These are phyloP conservation scores for Phytoseiulus persimilis DNA, from an alignment of 2,888 invertebrate genomes.

Conservation along the genomic window DNA sequence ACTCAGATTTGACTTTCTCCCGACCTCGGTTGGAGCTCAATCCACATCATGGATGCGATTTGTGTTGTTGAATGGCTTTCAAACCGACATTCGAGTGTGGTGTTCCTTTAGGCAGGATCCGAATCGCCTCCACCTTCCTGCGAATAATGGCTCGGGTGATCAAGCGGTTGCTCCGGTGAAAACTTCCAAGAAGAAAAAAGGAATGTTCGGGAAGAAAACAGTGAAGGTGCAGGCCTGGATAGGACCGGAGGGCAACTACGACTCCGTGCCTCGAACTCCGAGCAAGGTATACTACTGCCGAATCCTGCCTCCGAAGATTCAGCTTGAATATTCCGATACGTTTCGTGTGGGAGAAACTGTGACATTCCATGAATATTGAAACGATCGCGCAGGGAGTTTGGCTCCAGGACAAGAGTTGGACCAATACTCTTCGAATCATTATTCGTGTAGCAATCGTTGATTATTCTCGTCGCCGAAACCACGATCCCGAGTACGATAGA, in stretches of 20 bases:
- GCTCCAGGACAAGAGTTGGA: too few species aligned
- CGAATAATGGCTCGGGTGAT: constrained; percentile 17
- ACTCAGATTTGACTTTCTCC: neutral
- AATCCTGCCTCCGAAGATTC: neutral
- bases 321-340: too few species aligned
- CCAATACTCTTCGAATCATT: too few species aligned
- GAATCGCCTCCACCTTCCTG: constrained; percentile 38
- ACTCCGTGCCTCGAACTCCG: neutral
- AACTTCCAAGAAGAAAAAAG: constrained; percentile 15
- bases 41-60: too few species aligned
- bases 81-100: constrained; percentile 5
- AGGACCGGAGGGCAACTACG: constrained; percentile 14
- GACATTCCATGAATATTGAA: too few species aligned
- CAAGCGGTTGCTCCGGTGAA: constrained; percentile 33
- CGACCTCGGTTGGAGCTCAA: too few species aligned
- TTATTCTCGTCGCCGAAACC: too few species aligned
- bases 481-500: too few species aligned
- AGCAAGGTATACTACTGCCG: neutral
- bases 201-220: constrained; percentile 21
- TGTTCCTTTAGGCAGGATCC: constrained; percentile 30
- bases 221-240: constrained; percentile 26
- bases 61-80: too few species aligned
- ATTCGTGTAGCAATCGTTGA: too few species aligned
- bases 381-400: too few species aligned
- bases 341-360: too few species aligned